Evolutionary conservation across 1,140 invertebrate species (phyloP).

Genomic region (Drosophila bipectinata): DNA sequence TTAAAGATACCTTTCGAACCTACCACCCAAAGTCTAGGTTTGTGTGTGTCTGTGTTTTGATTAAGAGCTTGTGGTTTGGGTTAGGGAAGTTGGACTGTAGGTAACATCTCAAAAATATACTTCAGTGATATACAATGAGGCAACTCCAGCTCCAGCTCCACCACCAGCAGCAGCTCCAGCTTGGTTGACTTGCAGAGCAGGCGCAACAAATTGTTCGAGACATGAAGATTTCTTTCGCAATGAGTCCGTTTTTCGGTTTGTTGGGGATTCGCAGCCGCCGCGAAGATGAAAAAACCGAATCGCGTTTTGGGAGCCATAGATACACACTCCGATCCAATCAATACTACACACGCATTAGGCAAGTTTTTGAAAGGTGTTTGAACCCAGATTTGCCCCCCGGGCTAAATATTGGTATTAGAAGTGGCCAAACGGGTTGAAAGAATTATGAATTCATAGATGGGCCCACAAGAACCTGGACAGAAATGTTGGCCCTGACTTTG

Average conservation of each 20-base stretch:
- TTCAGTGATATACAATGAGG: slow-evolving; percentile 37
- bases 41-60: background rate
- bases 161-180: slow-evolving; percentile 8
- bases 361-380: slow-evolving; percentile 77
- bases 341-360: slow-evolving; percentile 65
- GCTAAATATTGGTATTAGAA: slow-evolving; percentile 40
- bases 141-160: slow-evolving; percentile 18
- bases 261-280: slow-evolving; percentile 20
- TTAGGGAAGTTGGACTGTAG: slow-evolving; percentile 20
- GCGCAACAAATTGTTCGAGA: slow-evolving; percentile 53
- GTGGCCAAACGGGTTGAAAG: slow-evolving; percentile 54
- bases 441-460: slow-evolving; percentile 63
- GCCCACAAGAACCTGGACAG: slow-evolving; percentile 7
- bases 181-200: slow-evolving; percentile 40
- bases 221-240: slow-evolving; percentile 57
- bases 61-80: background rate
- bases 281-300: slow-evolving; percentile 35
- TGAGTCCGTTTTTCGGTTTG: slow-evolving; percentile 33
- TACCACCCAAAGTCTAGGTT: background rate
- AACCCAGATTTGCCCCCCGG: slow-evolving; percentile 59
- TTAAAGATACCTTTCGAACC: too few relatives aligned
- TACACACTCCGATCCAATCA: slow-evolving; percentile 49
- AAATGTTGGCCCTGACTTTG: slow-evolving; percentile 45
- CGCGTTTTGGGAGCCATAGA: slow-evolving; percentile 12
- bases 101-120: slow-evolving; percentile 27